Conservation (phyloP, 2,113 vertebrate genomes). For the Oncorhynchus nerka region DNA sequence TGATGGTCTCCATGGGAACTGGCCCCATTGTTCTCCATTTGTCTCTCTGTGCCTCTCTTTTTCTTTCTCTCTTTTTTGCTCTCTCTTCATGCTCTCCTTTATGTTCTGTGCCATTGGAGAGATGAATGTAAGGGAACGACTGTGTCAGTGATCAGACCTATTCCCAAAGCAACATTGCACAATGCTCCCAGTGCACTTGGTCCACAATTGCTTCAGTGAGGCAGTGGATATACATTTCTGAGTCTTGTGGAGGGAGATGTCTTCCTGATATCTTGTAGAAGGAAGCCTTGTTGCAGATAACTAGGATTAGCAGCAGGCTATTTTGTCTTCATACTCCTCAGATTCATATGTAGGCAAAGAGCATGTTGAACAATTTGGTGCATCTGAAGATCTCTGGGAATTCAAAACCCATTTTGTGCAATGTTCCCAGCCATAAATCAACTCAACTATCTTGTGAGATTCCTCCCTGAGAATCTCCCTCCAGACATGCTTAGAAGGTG, state of each 20-base stretch:
- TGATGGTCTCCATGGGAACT: conserved; percentile 30
- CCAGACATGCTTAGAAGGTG: conserved; percentile 51
- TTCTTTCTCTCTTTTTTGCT: background rate
- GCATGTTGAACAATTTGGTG: conserved; percentile 46
- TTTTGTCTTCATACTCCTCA: conserved; percentile 42
- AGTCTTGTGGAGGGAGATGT: conserved; percentile 26
- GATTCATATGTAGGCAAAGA: conserved; percentile 36
- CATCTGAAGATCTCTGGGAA: conserved; percentile 60
- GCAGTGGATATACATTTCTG: conserved; percentile 37
- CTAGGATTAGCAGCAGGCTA: conserved; percentile 32
- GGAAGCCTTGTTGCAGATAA: conserved; percentile 37
- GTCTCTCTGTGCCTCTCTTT: background rate
- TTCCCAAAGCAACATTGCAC: conserved; percentile 58
- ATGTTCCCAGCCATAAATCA: conserved; percentile 56
- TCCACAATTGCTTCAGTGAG: conserved; percentile 58
- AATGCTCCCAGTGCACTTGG: conserved; percentile 60
- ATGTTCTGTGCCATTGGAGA: conserved; percentile 12
- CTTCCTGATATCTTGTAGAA: conserved; percentile 23
- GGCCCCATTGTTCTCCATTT: conserved; percentile 2
- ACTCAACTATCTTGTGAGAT: conserved; percentile 51
- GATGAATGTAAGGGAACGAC: conserved; percentile 54
- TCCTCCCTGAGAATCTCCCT: conserved; percentile 42
- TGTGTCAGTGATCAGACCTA: conserved; percentile 42
- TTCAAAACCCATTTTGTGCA: conserved; percentile 38
- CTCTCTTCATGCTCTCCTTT: background rate